These are phyloP conservation scores for Pedicia rivosa DNA, from an alignment of 2,888 invertebrate genomes.

Conservation along the genomic window DNA sequence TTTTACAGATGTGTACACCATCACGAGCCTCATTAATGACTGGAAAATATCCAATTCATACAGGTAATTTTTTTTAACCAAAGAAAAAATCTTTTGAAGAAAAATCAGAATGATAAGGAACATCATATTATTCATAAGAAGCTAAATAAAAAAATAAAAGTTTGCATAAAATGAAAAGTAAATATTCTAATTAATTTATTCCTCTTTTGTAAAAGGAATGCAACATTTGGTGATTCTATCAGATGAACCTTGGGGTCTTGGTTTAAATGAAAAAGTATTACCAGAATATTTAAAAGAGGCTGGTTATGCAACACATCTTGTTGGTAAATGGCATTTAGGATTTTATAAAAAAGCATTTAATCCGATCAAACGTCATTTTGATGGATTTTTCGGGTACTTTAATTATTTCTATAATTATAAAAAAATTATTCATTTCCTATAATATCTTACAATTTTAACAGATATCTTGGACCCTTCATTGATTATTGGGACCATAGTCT, in stretches of 20 bases:
- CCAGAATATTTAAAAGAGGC: slow-evolving; percentile 50
- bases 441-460: too few relatives aligned
- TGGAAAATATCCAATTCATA: slow-evolving; percentile 74
- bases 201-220: too few relatives aligned
- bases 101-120: too few relatives aligned
- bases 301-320: slow-evolving; percentile 64
- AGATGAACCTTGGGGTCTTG: slow-evolving; percentile 55
- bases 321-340: slow-evolving; percentile 89
- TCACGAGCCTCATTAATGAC: slow-evolving; percentile 68
- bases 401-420: too few relatives aligned
- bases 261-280: slow-evolving; percentile 46
- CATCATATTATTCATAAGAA: too few relatives aligned
- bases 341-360: slow-evolving; percentile 43
- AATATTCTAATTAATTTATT: too few relatives aligned
- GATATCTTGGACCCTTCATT: slow-evolving; percentile 61
- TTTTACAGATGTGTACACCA: slow-evolving; percentile 77
- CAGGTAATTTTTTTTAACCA: too few relatives aligned
- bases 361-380: slow-evolving; percentile 60
- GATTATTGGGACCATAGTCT: slow-evolving; percentile 60
- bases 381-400: slow-evolving; percentile 73
- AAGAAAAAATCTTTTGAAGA: too few relatives aligned
- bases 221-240: slow-evolving; percentile 52
- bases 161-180: too few relatives aligned
- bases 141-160: too few relatives aligned
- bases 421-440: too few relatives aligned